These are phyloP conservation scores for Myotis myotis DNA, from an alignment of 2,797 vertebrate species.

Conservation along the genomic window DNA sequence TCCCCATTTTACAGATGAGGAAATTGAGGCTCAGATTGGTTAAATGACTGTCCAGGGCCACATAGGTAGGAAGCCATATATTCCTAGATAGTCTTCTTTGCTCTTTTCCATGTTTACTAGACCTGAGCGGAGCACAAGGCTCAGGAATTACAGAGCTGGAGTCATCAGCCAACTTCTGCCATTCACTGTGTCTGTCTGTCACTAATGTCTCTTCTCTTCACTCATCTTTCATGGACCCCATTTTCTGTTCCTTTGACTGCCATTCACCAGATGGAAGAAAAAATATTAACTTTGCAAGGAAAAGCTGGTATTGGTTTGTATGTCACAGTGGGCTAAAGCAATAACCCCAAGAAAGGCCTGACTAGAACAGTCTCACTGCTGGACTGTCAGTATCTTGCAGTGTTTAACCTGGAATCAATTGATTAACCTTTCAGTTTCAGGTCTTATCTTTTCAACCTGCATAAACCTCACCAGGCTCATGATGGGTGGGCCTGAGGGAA, in stretches of 20 bases:
- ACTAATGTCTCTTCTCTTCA: constrained; percentile 14
- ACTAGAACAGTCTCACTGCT: constrained; percentile 6
- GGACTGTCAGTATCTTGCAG: constrained; percentile 52
- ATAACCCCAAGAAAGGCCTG: constrained; percentile 32
- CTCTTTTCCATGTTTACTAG: neutral
- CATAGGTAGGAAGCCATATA: neutral
- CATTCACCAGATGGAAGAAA: constrained; percentile 54
- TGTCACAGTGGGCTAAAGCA: constrained; percentile 6
- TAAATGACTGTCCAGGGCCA: neutral
- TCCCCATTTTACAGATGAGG: constrained; percentile 25
- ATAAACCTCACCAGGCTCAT: neutral
- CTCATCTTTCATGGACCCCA: neutral
- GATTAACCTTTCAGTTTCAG: constrained; percentile 58
- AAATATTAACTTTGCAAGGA: constrained; percentile 32
- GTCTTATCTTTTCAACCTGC: constrained; percentile 49
- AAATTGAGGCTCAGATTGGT: constrained; percentile 5
- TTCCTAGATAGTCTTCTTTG: neutral
- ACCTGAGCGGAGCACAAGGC: neutral
- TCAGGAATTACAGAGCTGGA: neutral
- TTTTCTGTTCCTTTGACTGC: constrained; percentile 28
- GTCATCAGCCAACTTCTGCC: neutral
- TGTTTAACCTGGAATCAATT: constrained; percentile 51
- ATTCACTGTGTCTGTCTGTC: neutral
- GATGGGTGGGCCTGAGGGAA: neutral
- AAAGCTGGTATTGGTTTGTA: constrained; percentile 26